Base-by-base conservation (phyloP, 2,797 vertebrate species). In the Calcarius lapponicus region DNA sequence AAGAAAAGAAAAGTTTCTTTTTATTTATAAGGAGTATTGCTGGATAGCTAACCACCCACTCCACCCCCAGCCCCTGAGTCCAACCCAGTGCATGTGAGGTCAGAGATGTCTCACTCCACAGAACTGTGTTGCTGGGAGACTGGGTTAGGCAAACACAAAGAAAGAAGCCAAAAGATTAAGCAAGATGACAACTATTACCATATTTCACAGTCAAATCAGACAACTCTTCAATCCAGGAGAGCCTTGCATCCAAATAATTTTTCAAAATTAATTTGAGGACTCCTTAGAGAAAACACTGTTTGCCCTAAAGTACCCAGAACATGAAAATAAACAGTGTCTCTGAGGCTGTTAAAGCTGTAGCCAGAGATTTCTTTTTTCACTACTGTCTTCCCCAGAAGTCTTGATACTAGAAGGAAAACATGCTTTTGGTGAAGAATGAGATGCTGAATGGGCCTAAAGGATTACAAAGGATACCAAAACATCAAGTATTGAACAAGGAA, bases 161-260 rank as follows among this genome's bases (percentile, higher is more conserved):
- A 51, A 80, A 78, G 47, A 86, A 91, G 86, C 64, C 93, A 92
- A 65, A 93, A 96, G 79, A 93, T 95, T 90, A 93, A 87, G 69
- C 5, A 4, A 61, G 71, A 85, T 89, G 57, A 85, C 1, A 2
- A 91, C 71, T 93, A 62, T 87, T 82, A 71, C 87, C 53, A 69
- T 89, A 91, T 91, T 94, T 96, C 86, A 92, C 72, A 70, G 93
- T 81, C 86, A 90, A 86, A 88, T 94, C 88, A 94, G 81, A 73
- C 15, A 7, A 50, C n/a, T 64, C 20, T 82, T 86, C 84, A 82
- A 62, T 88, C 79, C 64, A 82, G 34, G 60, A 91, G 28, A 92
- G 48, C 34, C 89, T 73, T 53, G 87, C 73, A 89, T 71, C 50
- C 50, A 92, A 85, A 64, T 85, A 76, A 89, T 82, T 91, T 84